Percentiles rank a stretch among this genome's conserved stretches.
phyloP scores from a whole-genome alignment of 2,113 vertebrate species.

The Brachionichthys hirsutus region DNA sequence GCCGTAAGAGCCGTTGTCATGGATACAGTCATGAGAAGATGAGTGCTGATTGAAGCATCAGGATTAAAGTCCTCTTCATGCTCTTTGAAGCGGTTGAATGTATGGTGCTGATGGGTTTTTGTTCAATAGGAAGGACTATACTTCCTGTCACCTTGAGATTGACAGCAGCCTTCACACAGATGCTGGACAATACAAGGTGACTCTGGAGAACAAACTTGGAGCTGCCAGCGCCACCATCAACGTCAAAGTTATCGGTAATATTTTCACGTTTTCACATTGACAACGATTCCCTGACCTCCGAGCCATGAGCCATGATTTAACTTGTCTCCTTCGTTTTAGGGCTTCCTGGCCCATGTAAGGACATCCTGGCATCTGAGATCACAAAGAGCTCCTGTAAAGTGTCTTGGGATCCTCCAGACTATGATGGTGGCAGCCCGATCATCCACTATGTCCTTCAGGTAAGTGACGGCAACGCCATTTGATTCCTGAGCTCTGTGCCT shows the following conservation, averaged over 20 bases:
- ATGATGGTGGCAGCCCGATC: constrained; percentile 91
- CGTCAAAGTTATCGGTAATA: constrained; percentile 97
- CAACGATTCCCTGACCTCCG: neutral
- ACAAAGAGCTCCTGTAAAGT: constrained; percentile 96
- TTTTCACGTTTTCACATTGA: neutral
- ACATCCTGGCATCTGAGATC: constrained; percentile 90
- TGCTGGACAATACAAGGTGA: constrained; percentile 93
- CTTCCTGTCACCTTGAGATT: constrained; percentile 87
- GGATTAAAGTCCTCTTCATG: no score
- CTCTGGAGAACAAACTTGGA: constrained; percentile 91
- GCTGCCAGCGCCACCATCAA: constrained; percentile 90
- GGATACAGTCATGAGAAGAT: no score
- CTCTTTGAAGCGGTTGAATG: no score
- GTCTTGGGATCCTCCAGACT: constrained; percentile 95
- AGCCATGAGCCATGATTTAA: neutral
- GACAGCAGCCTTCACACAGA: constrained; percentile 85
- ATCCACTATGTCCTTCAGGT: constrained; percentile 92
- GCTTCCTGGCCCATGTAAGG: constrained; percentile 93
- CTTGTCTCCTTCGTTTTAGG: constrained; percentile 71
- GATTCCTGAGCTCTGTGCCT: neutral
- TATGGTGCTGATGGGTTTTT: no score
- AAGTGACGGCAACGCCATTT: neutral
- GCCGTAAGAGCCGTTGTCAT: no score
- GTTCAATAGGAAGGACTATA: constrained; percentile 76
- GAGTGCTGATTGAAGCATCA: no score